These are phyloP conservation scores for Platycercus adscitus DNA, from an alignment of 2,113 vertebrate species.

Conservation along the genomic window DNA sequence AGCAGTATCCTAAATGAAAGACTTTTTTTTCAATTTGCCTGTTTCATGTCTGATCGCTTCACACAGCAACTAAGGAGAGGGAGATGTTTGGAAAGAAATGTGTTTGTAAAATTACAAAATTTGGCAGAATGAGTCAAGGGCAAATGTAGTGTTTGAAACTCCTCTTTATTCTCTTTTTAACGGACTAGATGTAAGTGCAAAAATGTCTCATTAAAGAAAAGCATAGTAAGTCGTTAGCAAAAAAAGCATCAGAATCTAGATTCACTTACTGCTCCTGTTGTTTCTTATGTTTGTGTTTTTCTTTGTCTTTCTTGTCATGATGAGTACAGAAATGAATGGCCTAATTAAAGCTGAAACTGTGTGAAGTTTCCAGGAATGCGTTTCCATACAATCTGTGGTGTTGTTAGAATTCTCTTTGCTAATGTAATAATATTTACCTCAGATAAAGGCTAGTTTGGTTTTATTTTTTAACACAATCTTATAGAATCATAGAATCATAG, in stretches of 20 bases:
- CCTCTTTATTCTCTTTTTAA: constrained; percentile 16
- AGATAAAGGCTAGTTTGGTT: neutral
- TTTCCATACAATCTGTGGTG: neutral
- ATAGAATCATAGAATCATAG: too few species aligned
- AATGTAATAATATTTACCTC: constrained; percentile 13
- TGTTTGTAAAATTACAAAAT: neutral
- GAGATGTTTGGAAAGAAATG: neutral
- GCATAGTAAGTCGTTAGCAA: neutral
- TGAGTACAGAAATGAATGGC: neutral
- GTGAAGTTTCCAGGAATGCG: neutral
- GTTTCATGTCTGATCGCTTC: neutral
- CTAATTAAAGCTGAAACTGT: neutral
- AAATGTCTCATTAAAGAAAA: neutral
- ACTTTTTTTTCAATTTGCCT: neutral
- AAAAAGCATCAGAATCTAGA: neutral
- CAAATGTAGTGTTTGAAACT: neutral
- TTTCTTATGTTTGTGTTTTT: neutral
- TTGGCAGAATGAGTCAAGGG: neutral
- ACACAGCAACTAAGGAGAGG: neutral
- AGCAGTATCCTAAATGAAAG: neutral
- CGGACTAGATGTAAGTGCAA: neutral
- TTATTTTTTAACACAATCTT: neutral
- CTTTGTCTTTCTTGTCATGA: neutral
- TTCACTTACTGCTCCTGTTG: neutral
- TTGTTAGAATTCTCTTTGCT: neutral